phyloP scores from a whole-genome alignment of 2,113 vertebrate species.

The Rattus norvegicus region GRCr8 NC_086031.1:66324501-66325000 shows the following conservation, averaged over 20 bases:
- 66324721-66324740: background rate
- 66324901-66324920: too few relatives aligned
- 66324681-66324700: conserved; percentile 31
- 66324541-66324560: background rate
- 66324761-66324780: background rate
- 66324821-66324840: background rate
- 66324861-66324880: background rate
- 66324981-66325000: too few relatives aligned
- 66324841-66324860: background rate
- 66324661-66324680: conserved; percentile 52
- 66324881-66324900: background rate
- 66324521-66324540: background rate
- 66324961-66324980: background rate
- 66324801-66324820: background rate
- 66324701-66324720: conserved; percentile 28
- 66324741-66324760: background rate
- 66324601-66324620: background rate
- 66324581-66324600: background rate
- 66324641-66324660: conserved; percentile 4
- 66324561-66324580: background rate
- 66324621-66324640: background rate
- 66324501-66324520: background rate
- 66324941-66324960: background rate
- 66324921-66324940: background rate
- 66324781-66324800: background rate